Percentiles rank a stretch among this genome's conserved stretches.
Evolutionary conservation across 2,113 vertebrate species (phyloP).

Genomic region (Saiga tatarica): DNA sequence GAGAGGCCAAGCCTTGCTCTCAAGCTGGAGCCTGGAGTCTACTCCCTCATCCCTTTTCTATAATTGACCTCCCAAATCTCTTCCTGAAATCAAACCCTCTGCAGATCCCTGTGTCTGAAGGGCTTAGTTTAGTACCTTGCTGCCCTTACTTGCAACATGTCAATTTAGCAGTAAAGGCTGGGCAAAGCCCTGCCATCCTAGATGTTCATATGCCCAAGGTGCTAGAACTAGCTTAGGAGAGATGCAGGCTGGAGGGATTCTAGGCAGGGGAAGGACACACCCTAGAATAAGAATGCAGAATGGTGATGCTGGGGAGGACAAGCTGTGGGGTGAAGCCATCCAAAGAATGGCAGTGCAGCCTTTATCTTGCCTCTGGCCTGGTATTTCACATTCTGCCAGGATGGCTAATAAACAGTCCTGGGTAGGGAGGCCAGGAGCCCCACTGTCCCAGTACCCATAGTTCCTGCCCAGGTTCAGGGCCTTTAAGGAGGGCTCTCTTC

Average conservation of each 20-base stretch:
- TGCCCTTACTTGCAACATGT: constrained; percentile 20
- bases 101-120: constrained; percentile 36
- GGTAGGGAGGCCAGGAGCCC: constrained; percentile 38
- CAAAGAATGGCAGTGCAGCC: constrained; percentile 30
- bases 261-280: not conserved
- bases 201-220: constrained; percentile 67
- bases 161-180: constrained; percentile 47
- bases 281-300: constrained; percentile 19
- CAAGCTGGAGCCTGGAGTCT: constrained; percentile 48
- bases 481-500: constrained; percentile 19
- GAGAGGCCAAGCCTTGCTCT: constrained; percentile 38
- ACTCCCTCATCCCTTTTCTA: constrained; percentile 30
- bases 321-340: constrained; percentile 21
- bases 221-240: constrained; percentile 68
- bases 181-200: constrained; percentile 49
- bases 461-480: constrained; percentile 19
- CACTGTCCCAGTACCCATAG: not conserved
- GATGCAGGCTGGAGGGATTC: constrained; percentile 41
- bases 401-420: constrained; percentile 46
- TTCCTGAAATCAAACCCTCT: not conserved
- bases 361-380: constrained; percentile 56
- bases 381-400: constrained; percentile 25
- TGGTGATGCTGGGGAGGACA: not conserved
- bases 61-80: not conserved
- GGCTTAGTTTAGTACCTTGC: constrained; percentile 49